A percentile compares a stretch with the other conserved stretches of the same genome.
Conservation (phyloP, 2,888 invertebrate species). For the Meghimatium bilineatum region DNA sequence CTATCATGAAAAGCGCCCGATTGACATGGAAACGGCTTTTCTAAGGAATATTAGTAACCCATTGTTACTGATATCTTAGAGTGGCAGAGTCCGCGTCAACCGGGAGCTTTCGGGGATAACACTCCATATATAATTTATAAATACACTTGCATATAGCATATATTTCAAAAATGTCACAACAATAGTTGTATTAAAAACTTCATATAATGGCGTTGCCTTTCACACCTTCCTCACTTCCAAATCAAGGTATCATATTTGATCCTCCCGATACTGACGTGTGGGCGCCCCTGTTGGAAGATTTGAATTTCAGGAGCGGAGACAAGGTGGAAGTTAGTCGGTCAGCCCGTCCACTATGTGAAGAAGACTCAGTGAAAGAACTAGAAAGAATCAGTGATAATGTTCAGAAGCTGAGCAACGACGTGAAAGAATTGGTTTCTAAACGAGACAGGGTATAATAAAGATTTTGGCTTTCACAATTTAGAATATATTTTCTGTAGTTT, state of each 20-base stretch:
- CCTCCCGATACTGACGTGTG: slow-evolving; percentile 28
- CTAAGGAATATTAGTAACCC: too few species aligned
- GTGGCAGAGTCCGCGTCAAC: too few species aligned
- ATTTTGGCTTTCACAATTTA: not conserved
- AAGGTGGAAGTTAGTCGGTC: slow-evolving; percentile 25
- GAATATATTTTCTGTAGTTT: not conserved
- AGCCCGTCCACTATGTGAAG: slow-evolving; percentile 12
- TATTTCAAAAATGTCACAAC: too few species aligned
- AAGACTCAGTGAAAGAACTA: not conserved
- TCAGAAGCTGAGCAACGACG: slow-evolving; percentile 1
- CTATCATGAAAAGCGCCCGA: too few species aligned
- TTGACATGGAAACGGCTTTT: too few species aligned
- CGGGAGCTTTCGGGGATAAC: too few species aligned
- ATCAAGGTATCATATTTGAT: slow-evolving; percentile 31
- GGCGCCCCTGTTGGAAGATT: slow-evolving; percentile 37
- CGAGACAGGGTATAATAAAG: slow-evolving; percentile 7
- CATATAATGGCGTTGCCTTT: not conserved
- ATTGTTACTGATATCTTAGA: too few species aligned
- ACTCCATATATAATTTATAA: too few species aligned
- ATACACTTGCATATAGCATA: too few species aligned
- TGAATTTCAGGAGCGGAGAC: slow-evolving; percentile 41
- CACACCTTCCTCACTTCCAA: not conserved
- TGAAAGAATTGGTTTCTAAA: slow-evolving; percentile 19
- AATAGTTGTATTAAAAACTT: not conserved
- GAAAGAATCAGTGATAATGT: not conserved